Evolutionary conservation across 2,113 vertebrate species (phyloP).

Genomic region (Bubo blakistoni): DNA sequence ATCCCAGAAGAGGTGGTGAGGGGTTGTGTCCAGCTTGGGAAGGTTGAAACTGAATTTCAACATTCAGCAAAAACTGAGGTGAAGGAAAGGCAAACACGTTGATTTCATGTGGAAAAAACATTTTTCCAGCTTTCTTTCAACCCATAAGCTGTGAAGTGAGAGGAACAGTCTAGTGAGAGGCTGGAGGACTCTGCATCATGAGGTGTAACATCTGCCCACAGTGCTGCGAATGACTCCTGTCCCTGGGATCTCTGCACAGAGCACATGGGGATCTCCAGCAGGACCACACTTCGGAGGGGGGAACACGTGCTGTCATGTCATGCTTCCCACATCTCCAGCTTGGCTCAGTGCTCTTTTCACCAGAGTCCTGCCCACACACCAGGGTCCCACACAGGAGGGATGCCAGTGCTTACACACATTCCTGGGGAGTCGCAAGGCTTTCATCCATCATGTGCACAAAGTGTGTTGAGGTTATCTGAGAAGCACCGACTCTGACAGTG

Average conservation of each 20-base stretch:
- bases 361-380: not conserved
- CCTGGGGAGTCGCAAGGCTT: not conserved
- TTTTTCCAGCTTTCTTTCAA: not conserved
- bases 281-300: not conserved
- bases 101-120: accelerated
- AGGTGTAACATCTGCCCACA: not conserved
- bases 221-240: not conserved
- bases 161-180: not conserved
- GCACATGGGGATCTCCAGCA: not conserved
- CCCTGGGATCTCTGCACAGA: not conserved
- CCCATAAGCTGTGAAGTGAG: accelerated
- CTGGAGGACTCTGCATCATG: not conserved
- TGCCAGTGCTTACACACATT: accelerated
- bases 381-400: not conserved
- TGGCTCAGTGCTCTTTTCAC: accelerated
- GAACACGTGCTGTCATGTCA: not conserved
- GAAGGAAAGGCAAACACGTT: not conserved
- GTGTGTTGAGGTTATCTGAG: not conserved
- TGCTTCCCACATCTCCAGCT: not conserved
- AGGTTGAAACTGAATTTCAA: not conserved
- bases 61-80: not conserved
- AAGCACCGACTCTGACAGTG: not conserved
- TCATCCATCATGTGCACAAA: not conserved
- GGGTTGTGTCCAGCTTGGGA: not conserved
- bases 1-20: not conserved